These are phyloP conservation scores for Montipora efflorescens DNA, from an alignment of 64 coral and sea anemone genomes.

Conservation along the genomic window DNA sequence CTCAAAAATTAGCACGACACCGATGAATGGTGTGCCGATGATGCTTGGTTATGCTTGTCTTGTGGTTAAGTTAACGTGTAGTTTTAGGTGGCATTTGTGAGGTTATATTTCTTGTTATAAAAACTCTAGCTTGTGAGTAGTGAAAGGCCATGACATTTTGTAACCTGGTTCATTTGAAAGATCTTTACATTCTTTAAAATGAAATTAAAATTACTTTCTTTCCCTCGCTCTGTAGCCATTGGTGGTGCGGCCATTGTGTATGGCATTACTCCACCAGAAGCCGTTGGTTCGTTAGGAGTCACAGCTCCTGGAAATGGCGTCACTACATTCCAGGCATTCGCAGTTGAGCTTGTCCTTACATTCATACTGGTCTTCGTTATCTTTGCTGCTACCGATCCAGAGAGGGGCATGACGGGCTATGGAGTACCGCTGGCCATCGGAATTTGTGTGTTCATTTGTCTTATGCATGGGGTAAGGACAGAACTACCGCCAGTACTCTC, in stretches of 20 bases:
- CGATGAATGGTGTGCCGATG: no score
- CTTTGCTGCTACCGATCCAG: conserved; percentile 58
- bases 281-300: conserved; percentile 56
- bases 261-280: neutral
- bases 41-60: no score
- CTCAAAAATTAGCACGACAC: no score
- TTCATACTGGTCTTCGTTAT: conserved; percentile 80
- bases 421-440: conserved; percentile 81
- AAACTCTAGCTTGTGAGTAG: no score
- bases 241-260: conserved; percentile 60
- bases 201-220: neutral
- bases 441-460: conserved; percentile 81
- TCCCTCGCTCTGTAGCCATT: conserved; percentile 47
- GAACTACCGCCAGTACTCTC: no score
- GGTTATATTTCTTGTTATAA: no score
- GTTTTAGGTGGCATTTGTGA: no score
- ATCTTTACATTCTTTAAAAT: no score
- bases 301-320: conserved; percentile 56
- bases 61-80: no score
- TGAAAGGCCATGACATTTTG: no score
- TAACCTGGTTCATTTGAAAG: no score
- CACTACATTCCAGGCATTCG: conserved; percentile 46
- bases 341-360: conserved; percentile 51
- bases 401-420: conserved; percentile 59
- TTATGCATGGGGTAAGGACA: conserved; percentile 66